phyloP scores from a whole-genome alignment of 2,888 invertebrate species.

The Rhagophthalmus giganteus region DNA sequence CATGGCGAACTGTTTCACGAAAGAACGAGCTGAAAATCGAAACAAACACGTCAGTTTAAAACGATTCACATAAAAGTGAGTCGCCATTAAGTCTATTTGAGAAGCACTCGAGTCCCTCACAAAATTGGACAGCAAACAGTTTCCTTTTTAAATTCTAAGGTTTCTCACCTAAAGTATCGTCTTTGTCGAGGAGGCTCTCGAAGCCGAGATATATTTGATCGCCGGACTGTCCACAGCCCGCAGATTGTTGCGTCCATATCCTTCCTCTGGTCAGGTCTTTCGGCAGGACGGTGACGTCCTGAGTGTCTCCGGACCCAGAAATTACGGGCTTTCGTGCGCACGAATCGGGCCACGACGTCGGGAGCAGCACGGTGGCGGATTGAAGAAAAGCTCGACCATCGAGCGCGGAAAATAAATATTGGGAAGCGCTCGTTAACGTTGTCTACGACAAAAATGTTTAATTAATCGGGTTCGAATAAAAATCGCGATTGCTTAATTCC shows the following conservation, averaged over 20 bases:
- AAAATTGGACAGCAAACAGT: too few relatives aligned
- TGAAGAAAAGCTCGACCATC: constrained; percentile 62
- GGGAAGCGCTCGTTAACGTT: constrained; percentile 60
- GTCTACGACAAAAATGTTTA: constrained; percentile 57
- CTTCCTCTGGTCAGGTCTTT: constrained; percentile 59
- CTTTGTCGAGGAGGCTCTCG: constrained; percentile 49
- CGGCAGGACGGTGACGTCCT: constrained; percentile 60
- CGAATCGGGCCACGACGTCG: constrained; percentile 61
- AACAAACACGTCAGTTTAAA: too few relatives aligned
- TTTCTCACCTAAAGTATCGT: constrained; percentile 48
- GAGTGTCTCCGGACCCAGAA: constrained; percentile 55
- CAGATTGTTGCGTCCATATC: constrained; percentile 65
- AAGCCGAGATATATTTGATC: constrained; percentile 62
- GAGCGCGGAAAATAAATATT: constrained; percentile 61
- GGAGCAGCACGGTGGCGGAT: constrained; percentile 63
- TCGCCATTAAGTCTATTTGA: too few relatives aligned
- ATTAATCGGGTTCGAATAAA: too few relatives aligned
- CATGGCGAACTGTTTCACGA: constrained; percentile 67
- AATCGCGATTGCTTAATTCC: too few relatives aligned
- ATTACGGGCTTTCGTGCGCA: constrained; percentile 52
- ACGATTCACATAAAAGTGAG: too few relatives aligned
- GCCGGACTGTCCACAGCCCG: constrained; percentile 63
- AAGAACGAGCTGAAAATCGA: constrained; percentile 47
- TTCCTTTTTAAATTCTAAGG: too few relatives aligned
- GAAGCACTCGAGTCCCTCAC: too few relatives aligned